These are phyloP conservation scores for Solenopsis invicta DNA, from an alignment of 1,140 invertebrate genomes.

Conservation along the genomic window DNA sequence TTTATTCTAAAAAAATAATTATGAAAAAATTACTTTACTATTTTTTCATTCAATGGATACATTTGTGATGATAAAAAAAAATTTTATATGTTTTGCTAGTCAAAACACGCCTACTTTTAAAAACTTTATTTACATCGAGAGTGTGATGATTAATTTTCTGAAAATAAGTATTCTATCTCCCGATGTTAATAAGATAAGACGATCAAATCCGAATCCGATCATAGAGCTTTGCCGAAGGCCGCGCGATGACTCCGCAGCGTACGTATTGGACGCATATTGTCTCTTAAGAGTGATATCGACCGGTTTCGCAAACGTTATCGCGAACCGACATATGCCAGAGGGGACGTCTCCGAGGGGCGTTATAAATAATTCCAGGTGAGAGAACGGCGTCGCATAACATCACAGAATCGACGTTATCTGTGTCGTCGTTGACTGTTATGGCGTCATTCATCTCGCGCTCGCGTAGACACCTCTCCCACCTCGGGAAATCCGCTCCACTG, in stretches of 20 bases:
- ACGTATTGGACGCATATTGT: no score
- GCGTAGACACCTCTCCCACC: neutral
- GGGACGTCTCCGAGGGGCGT: conserved; percentile 14
- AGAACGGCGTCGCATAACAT: neutral
- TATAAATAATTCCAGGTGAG: conserved; percentile 47
- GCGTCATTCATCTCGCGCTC: conserved; percentile 41
- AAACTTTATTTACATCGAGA: neutral
- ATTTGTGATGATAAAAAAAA: neutral
- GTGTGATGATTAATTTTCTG: neutral
- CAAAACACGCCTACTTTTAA: neutral
- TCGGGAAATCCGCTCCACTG: conserved; percentile 21
- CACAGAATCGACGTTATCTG: conserved; percentile 41
- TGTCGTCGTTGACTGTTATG: conserved; percentile 23
- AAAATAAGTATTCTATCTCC: neutral
- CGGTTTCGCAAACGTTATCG: conserved; percentile 16
- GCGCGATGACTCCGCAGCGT: neutral
- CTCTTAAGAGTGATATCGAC: conserved; percentile 25
- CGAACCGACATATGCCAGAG: neutral
- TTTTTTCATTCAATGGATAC: no score
- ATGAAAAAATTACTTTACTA: neutral
- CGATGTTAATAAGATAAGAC: neutral
- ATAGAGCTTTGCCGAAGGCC: neutral
- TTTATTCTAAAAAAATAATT: no score
- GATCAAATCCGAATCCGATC: neutral
- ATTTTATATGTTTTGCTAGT: neutral